A percentile compares a stretch with the other conserved stretches of the same genome.
phyloP scores from a whole-genome alignment of 2,797 vertebrate genomes.

The Manis javanica region DNA sequence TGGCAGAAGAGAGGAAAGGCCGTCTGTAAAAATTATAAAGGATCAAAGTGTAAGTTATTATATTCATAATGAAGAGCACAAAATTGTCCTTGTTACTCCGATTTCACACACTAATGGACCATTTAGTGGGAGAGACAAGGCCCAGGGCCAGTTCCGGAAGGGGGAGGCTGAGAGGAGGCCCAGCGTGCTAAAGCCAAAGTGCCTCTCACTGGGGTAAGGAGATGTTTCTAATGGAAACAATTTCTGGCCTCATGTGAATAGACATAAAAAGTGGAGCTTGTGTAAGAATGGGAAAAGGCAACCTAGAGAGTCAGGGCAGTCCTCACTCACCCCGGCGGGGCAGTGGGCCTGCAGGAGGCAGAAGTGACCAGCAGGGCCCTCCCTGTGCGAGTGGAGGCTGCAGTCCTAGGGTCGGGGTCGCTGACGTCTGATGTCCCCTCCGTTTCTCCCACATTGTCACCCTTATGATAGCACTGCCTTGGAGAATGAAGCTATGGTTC shows the following conservation, averaged over 20 bases:
- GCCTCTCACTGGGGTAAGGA: background rate
- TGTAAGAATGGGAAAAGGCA: background rate
- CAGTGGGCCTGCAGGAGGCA: too few species aligned
- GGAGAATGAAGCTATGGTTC: background rate
- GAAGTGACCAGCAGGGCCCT: rapidly evolving
- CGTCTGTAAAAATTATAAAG: background rate
- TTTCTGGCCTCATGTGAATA: background rate
- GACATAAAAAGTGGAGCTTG: background rate
- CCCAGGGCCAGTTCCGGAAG: background rate
- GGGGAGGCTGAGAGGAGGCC: background rate
- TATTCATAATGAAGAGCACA: background rate
- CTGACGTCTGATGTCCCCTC: background rate
- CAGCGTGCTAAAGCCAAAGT: background rate
- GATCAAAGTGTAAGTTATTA: background rate
- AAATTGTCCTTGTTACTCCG: background rate
- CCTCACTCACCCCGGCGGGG: background rate
- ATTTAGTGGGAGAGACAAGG: background rate
- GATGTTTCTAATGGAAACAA: background rate
- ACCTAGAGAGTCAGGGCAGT: background rate
- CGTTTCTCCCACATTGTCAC: rapidly evolving
- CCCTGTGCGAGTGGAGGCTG: background rate
- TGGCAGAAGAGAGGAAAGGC: background rate
- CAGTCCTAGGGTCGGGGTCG: background rate
- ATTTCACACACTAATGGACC: background rate
- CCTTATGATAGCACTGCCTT: background rate